phyloP scores from a whole-genome alignment of 2,888 invertebrate genomes.

The Dimorphilus gyrociliatus region DNA sequence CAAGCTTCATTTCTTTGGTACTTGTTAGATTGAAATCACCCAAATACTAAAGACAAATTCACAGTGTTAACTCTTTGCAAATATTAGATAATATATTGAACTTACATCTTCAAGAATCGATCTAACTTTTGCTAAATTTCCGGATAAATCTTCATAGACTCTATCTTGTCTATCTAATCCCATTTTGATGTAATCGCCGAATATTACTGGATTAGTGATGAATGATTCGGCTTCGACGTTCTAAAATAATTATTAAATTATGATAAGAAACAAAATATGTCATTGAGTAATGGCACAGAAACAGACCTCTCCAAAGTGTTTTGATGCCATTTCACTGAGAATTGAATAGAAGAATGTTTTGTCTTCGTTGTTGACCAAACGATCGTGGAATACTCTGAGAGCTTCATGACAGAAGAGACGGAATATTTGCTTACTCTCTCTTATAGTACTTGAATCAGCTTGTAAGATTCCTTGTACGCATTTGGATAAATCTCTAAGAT shows the following conservation, averaged over 20 bases:
- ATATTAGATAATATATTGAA: conserved; percentile 8
- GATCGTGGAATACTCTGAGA: conserved; percentile 38
- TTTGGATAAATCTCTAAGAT: conserved; percentile 58
- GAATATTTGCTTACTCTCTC: conserved; percentile 31
- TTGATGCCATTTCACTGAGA: conserved; percentile 33
- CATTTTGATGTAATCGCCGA: conserved; percentile 67
- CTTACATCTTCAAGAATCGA: conserved; percentile 50
- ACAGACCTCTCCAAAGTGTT: conserved; percentile 35
- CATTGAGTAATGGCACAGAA: background rate
- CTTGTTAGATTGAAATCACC: conserved; percentile 63
- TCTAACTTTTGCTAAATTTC: conserved; percentile 54
- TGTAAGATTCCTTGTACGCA: conserved; percentile 67
- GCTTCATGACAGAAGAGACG: conserved; percentile 37
- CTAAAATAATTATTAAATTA: conserved; percentile 12
- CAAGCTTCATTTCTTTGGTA: conserved; percentile 62
- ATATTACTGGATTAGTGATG: conserved; percentile 44
- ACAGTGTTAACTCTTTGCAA: too few relatives aligned
- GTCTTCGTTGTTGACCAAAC: conserved; percentile 36
- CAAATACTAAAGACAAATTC: conserved; percentile 47
- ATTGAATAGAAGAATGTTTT: conserved; percentile 34
- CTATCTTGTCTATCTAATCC: conserved; percentile 54
- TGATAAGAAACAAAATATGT: background rate
- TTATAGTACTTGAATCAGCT: conserved; percentile 45
- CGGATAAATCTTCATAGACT: conserved; percentile 64
- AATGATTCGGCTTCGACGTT: conserved; percentile 29